Base-by-base conservation (phyloP, 2,888 invertebrate genomes). In the Sylvicola fuscatus region DNA sequence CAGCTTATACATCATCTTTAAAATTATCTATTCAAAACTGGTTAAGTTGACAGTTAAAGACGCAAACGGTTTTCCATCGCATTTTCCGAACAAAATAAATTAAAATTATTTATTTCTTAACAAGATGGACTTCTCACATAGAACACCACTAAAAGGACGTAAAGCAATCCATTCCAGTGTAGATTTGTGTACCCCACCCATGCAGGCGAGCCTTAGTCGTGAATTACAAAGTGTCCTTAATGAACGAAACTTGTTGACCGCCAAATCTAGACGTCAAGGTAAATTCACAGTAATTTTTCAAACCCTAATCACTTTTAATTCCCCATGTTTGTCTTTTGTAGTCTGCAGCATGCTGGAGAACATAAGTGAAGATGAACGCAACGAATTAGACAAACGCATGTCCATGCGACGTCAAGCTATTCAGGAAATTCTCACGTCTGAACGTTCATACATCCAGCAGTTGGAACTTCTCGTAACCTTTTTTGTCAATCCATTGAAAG, bases 371-470 rank as follows among this genome's bases (percentile, higher is more conserved):
- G 41, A 45, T 16, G 40, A 39, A n/a, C 44, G 46, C 27, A 45
- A 46, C 10, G 53, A 53, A 38, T 39, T 50, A 3, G 53, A 56
- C 26, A 56, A 54, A 33, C 48, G 55, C 1, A 40, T 46, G 30
- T 47, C 41, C 21, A 52, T 64, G 32, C 58, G 62, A 14, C 44
- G 49, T n/a, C 70, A 70, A 54, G 69, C 73, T 1, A 60, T 76
- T 14, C 59, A 68, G 47, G 80, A 80, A 57, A 70, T 79, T 40
- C 59, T 78, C 35, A 65, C 66, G 11, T 75, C 76, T 7, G 80
- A 81, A 58, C 65, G 67, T 38, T 66, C 69, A 6, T 81, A 80
- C 51, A 55, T 79, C 13, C 60, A 65, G 14, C 76, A 79, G 44
- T 52, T 80, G 28, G 72, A 76, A 49, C 56, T 64, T 14, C 59